Base-by-base conservation (phyloP, 2,797 vertebrate genomes). In the Gallinago solitaria region DNA sequence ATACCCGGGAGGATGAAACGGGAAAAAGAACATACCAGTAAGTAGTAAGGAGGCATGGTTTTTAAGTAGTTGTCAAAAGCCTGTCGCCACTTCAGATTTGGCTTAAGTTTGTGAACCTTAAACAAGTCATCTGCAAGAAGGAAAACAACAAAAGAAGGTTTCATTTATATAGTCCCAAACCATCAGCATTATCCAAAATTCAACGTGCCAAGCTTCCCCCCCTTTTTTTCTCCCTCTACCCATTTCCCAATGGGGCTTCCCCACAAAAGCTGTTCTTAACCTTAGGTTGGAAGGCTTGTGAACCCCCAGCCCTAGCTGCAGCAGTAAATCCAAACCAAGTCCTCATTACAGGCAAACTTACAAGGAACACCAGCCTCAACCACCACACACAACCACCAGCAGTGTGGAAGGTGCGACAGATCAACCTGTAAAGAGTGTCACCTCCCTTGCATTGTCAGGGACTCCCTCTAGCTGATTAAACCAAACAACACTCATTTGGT, bases 81-180 rank as follows among this genome's bases (percentile, higher is more conserved):
- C 97, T 99, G 99, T 77, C 99, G 98, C 99, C 99, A 99, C 98
- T 99, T 99, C 96, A 99, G 98, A 98, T 99, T 99, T 98, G 99
- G 99, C 98, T 99, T 99, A 95, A 99, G 98, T 98, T 99, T 99
- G 98, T 99, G 99, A 98, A 99, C 99, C 99, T 99, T 99, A 97
- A 99, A 99, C 97, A 99, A 98, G 97, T 99, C 99, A 97, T 99
- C 99, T 99, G 98, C 90, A 97, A 97, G 85, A 98, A 94, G 97
- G 94, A 97, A 96, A 75, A 91, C 95, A 97, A 95, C n/a, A 92
- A 28, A 83, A 95, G 9, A 8, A 68, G 9, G 35, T 69, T 90
- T 94, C 25, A 95, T 48, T 95, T 76, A 92, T 43, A 60, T 2
- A 94, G 68, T 73, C 19, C 54, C 83, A 91, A 37, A 93, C 16